Evolutionary conservation across 2,113 vertebrate species (phyloP), one percentile per base, ranked within the genome.

Genomic region (Crypturellus undulatus): DNA sequence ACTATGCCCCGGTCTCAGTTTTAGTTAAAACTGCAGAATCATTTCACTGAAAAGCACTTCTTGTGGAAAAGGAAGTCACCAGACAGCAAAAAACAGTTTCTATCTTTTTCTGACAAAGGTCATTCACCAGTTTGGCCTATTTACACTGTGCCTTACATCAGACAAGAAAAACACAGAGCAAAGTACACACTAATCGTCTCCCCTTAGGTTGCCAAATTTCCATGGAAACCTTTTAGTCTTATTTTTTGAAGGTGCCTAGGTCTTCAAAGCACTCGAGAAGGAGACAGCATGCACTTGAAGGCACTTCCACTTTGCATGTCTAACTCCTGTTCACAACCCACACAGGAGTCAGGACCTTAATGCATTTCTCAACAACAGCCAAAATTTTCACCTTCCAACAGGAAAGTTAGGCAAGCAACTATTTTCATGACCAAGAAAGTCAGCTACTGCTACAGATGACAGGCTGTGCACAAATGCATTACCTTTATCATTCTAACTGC

Each of bases 111-210:
- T 88, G 63, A 64, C 79, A 94, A 71, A 96, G 91, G 95, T 94
- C 89, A 91, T 42, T 70, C 93, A 84, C 83, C 79, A 88, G 77
- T 94, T 85, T 82, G 69, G 79, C 90, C 85, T 87, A 80, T 93
- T 96, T 93, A 96, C 72, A 77, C 92, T 52, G 34, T 26, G 65
- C 81, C 90, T 86, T 83, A 65, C 68, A 65, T 68, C 82, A 91
- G 79, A 30, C 86, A 54, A 63, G 68, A 87, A 96, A 69, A 95
- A 47, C 59, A 73, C 19, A 71, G 87, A 92, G 91, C 87, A 94
- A 94, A 95, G 79, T 1, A 0, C 40, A 34, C 79, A 52, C 60
- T 56, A 60, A 87, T 73, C 83, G 51, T 59, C 76, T 60, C 81
- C 88, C 78, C 69, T 91, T 87, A 81, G 36, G 68, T 67, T 88